Evolutionary conservation across 2,113 vertebrate genomes (phyloP).

Genomic region (Trochalopteron elliotii): DNA sequence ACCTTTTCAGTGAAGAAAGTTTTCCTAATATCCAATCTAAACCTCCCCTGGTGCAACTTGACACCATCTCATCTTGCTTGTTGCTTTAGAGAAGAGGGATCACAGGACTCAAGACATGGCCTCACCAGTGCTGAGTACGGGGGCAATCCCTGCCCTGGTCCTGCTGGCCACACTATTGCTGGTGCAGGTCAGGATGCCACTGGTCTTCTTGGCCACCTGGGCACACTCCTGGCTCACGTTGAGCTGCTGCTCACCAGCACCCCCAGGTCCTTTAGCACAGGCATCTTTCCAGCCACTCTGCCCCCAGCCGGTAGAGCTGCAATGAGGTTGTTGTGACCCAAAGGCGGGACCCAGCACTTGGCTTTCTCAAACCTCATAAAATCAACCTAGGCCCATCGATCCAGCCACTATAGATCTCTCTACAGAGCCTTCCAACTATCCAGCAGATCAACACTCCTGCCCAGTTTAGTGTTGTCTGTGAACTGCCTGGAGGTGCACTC

Average conservation of each 20-base stretch:
- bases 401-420: not conserved
- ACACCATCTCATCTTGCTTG: accelerated
- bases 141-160: not conserved
- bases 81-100: not conserved
- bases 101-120: accelerated
- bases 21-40: not conserved
- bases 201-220: not conserved
- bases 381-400: accelerated
- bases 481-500: not conserved
- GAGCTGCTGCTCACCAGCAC: not conserved
- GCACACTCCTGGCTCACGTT: not conserved
- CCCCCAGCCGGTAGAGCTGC: too few species aligned
- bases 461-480: not conserved
- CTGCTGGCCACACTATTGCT: not conserved
- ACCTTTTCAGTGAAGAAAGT: not conserved
- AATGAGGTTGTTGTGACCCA: not conserved
- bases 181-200: accelerated
- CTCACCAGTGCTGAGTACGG: not conserved
- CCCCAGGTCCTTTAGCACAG: not conserved
- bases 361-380: not conserved
- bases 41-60: not conserved
- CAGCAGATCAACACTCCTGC: not conserved
- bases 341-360: not conserved
- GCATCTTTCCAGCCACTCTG: not conserved
- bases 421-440: not conserved